Base-by-base conservation (phyloP, 1,140 invertebrate species). In the Euborellia annulipes region DNA sequence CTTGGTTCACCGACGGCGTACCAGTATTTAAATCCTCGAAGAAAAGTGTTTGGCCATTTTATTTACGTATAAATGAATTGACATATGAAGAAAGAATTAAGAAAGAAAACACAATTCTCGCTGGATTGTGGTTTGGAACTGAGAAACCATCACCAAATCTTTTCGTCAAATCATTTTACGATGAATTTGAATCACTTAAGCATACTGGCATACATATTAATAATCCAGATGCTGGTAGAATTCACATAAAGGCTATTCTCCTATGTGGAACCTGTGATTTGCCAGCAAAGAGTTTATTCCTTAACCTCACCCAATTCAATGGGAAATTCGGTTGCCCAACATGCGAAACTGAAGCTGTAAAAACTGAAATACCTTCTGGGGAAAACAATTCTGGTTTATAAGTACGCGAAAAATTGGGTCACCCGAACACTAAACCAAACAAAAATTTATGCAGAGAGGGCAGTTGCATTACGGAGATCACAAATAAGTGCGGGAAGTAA, bases 21-120 rank as follows among this genome's bases (percentile, higher is more conserved):
- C 55, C 58, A 7, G 50, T 61, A 7, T 61, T 60, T 30, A 57
- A 59, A 46, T 62, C 58, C 0, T 59, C 58, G 14, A 50, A 55
- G 50, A 48, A 53, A 18, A 54, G 52, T 42, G 48, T 58, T 32
- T 63, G 60, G 58, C 58, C 59, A 20, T 44, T 62, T 9, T 54
- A 58, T 34, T 41, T 56, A 3, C 45, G 51, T 34, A 49, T 63
- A 3, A 62, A 61, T 48, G 58, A 63, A 49, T 44, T 62, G 27
- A 46, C 52, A 2, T 58, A 51, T 41, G 19, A 47, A 39, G 41
- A 53, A 14, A 2, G 16, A 0, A 0, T 46, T 2, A 18, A 44
- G 23, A 4, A 37, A 20, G n/a, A 36, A 32, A 42, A 47, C 41
- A 55, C 52, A 11, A 21, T 60, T 13, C 37, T 59, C 8, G 46